Evolutionary conservation across 1,140 invertebrate genomes (phyloP), one percentile per base, ranked within the genome.

Genomic region (Bombus affinis): DNA sequence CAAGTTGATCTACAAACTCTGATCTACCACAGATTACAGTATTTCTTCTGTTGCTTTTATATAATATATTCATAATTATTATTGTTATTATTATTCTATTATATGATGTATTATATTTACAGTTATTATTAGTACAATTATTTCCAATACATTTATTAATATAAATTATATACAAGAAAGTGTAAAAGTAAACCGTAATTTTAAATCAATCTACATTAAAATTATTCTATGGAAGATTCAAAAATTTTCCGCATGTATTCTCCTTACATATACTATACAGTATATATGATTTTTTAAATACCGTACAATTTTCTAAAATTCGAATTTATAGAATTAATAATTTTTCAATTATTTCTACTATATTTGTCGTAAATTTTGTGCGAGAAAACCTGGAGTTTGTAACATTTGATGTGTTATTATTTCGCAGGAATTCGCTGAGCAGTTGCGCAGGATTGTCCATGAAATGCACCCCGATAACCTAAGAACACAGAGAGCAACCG

Each of bases 401-500:
- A 62, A 79, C n/a, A n/a, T 9, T 44, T 13, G n/a, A 9, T 15
- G 28, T 35, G 28, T 12, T 15, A 28, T 32, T 32, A 1, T 35
- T 70, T 73, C n/a, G 89, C 53, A 94, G 92, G 90, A 92, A 22
- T 92, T 93, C 13, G 83, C 89, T 3, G 89, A 92, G 70, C 83
- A 90, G 76, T 42, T 93, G 3, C 71, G 86, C 6, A 86, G 68
- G 3, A 84, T 92, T n/a, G 70, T 90, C 18, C 73, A 85, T 10
- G 85, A 91, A 18, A 75, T 81, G n/a, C 73, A 70, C 15, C 57
- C 81, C 2, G 85, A 92, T 35, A 90, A 85, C 12, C 70, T 91
- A 4, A 92, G 93, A 39, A 89, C 75, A 44, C 47, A 84, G 44
- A 92, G 93, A 35, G 90, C 88, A 6, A 87, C 88, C 10, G 90